A percentile compares a stretch with the other conserved stretches of the same genome.
phyloP scores from a whole-genome alignment of 2,113 vertebrate species.

The Galeopterus variegatus region DNA sequence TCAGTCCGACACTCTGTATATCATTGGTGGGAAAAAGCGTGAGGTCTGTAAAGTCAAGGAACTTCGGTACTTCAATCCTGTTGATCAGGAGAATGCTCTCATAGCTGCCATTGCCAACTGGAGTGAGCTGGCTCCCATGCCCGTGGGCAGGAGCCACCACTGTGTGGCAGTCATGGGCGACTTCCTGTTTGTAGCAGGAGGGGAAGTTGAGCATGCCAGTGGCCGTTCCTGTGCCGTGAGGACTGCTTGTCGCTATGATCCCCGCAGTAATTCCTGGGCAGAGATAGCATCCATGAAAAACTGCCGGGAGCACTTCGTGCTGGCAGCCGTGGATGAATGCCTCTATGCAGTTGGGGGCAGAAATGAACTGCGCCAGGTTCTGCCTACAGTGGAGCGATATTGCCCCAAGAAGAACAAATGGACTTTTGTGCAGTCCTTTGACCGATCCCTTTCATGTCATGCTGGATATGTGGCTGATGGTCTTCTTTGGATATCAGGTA shows the following conservation, averaged over 20 bases:
- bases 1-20: constrained; percentile 96
- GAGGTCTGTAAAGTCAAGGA: constrained; percentile 96
- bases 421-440: constrained; percentile 97
- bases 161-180: constrained; percentile 98
- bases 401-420: constrained; percentile 99
- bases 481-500: constrained; percentile 99
- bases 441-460: constrained; percentile 98
- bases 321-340: constrained; percentile 94
- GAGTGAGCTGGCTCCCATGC: constrained; percentile 96
- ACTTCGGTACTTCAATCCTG: constrained; percentile 96
- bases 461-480: constrained; percentile 97
- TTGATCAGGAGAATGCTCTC: constrained; percentile 93
- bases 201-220: constrained; percentile 95
- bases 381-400: constrained; percentile 97
- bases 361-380: constrained; percentile 96
- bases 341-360: constrained; percentile 96
- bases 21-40: constrained; percentile 95
- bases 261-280: constrained; percentile 95
- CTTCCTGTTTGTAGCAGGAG: constrained; percentile 97
- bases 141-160: constrained; percentile 96
- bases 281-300: constrained; percentile 98
- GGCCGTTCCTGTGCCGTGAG: constrained; percentile 96
- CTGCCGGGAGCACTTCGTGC: constrained; percentile 97
- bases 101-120: constrained; percentile 95
- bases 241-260: constrained; percentile 96